phyloP scores from a whole-genome alignment of 2,888 invertebrate species.

The Ernsta delagoae region DNA sequence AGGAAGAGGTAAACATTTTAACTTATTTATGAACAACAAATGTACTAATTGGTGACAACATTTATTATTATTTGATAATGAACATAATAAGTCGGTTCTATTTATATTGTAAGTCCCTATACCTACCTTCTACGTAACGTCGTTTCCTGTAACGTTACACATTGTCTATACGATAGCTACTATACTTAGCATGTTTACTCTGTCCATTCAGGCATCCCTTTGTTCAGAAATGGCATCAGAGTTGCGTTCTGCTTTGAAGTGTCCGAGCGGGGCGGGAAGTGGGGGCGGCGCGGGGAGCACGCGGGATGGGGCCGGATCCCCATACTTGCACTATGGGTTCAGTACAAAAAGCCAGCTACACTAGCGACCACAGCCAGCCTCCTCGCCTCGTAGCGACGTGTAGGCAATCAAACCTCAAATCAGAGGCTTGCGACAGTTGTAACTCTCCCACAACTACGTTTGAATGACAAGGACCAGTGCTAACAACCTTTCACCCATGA shows the following conservation, averaged over 20 bases:
- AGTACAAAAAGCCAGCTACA: constrained; percentile 81
- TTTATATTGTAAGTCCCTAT: too few species aligned
- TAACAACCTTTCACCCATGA: constrained; percentile 16
- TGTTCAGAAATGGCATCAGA: constrained; percentile 91
- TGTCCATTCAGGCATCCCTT: constrained; percentile 85
- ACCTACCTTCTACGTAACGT: too few species aligned
- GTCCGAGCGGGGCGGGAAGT: constrained; percentile 82
- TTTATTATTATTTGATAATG: too few species aligned
- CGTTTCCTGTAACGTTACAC: neutral
- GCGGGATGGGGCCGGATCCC: constrained; percentile 84
- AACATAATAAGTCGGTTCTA: too few species aligned
- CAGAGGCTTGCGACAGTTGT: constrained; percentile 14
- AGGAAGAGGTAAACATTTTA: too few species aligned
- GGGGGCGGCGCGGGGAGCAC: constrained; percentile 62
- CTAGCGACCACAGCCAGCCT: constrained; percentile 76
- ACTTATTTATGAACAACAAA: too few species aligned
- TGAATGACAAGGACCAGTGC: constrained; percentile 34
- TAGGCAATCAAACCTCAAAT: constrained; percentile 54
- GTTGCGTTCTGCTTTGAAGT: constrained; percentile 88
- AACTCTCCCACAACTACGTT: constrained; percentile 25
- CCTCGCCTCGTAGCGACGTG: constrained; percentile 78
- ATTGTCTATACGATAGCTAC: neutral
- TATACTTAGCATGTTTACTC: neutral
- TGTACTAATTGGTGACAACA: too few species aligned
- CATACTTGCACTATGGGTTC: constrained; percentile 87